phyloP scores from a whole-genome alignment of 2,888 invertebrate species.

The Odontothrips loti region DNA sequence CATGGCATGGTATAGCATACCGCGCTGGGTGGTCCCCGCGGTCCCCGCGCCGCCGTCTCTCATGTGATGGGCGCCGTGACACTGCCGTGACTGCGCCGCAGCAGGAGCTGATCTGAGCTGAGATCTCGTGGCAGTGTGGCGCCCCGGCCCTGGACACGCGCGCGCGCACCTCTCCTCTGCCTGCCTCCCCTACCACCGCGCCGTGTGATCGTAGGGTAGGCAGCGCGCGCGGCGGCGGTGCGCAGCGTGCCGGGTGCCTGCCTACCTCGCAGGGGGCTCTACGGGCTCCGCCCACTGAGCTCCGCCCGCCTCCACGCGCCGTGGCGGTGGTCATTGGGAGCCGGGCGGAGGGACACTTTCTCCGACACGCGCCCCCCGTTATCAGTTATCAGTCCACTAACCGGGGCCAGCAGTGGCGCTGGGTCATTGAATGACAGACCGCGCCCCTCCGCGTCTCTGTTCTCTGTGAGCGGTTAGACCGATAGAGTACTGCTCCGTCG shows the following conservation, averaged over 20 bases:
- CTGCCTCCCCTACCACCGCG: too few relatives aligned
- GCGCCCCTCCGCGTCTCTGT: too few relatives aligned
- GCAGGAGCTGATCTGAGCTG: neutral
- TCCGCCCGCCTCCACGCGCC: slow-evolving; percentile 31
- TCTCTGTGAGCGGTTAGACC: too few relatives aligned
- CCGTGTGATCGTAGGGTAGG: neutral
- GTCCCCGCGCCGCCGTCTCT: neutral
- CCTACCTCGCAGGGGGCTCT: slow-evolving; percentile 32
- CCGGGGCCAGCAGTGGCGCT: too few relatives aligned
- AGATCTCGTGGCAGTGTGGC: neutral
- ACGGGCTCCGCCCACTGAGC: too few relatives aligned
- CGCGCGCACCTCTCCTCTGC: too few relatives aligned
- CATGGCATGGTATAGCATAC: neutral
- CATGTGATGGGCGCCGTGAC: neutral
- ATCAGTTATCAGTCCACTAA: too few relatives aligned
- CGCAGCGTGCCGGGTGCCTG: slow-evolving; percentile 38
- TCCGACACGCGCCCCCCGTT: too few relatives aligned
- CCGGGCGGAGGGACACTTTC: too few relatives aligned
- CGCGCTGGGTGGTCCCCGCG: neutral
- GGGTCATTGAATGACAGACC: too few relatives aligned
- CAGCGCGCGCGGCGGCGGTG: slow-evolving; percentile 32
- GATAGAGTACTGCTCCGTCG: too few relatives aligned
- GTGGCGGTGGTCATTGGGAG: slow-evolving; percentile 19
- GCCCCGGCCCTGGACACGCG: neutral
- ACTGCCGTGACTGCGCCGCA: too few relatives aligned